phyloP scores from a whole-genome alignment of 2,797 vertebrate species.

The Dallia pectoralis region DNA sequence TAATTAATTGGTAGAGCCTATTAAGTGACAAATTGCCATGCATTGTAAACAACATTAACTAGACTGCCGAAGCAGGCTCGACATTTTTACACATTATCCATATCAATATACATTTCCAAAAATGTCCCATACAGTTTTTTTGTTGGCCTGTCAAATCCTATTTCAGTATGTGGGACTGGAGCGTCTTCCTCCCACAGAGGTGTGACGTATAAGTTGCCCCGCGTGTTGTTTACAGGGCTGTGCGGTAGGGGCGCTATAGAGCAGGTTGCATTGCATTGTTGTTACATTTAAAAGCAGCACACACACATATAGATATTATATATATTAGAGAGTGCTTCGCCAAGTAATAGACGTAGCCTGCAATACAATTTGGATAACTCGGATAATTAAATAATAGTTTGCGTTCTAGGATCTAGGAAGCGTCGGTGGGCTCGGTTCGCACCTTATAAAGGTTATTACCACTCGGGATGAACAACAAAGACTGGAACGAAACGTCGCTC shows the following conservation, averaged over 20 bases:
- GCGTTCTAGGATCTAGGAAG: background rate
- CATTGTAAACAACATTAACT: too few relatives aligned
- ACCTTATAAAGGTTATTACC: slow-evolving; percentile 50
- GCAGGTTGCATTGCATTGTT: slow-evolving; percentile 24
- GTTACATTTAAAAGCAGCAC: slow-evolving; percentile 33
- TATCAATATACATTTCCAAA: background rate
- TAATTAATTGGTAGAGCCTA: background rate
- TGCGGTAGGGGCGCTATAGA: slow-evolving; percentile 46
- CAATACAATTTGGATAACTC: background rate
- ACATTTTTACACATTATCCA: slow-evolving; percentile 13
- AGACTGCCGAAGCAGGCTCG: background rate
- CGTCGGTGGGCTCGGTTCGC: slow-evolving; percentile 21
- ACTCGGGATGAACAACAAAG: slow-evolving; percentile 59
- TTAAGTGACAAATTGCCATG: background rate
- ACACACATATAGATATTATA: background rate
- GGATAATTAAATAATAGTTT: background rate
- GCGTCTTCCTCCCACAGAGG: slow-evolving; percentile 40
- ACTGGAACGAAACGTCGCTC: slow-evolving; percentile 31
- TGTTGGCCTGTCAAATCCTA: background rate
- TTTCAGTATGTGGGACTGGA: too few relatives aligned
- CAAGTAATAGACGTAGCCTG: background rate
- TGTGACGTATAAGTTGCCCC: slow-evolving; percentile 52
- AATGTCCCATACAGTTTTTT: background rate
- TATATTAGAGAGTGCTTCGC: background rate
- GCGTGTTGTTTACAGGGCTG: slow-evolving; percentile 38